A percentile compares a stretch with the other conserved stretches of the same genome.
Evolutionary conservation across 2,113 vertebrate species (phyloP).

Genomic region (Procavia capensis): DNA sequence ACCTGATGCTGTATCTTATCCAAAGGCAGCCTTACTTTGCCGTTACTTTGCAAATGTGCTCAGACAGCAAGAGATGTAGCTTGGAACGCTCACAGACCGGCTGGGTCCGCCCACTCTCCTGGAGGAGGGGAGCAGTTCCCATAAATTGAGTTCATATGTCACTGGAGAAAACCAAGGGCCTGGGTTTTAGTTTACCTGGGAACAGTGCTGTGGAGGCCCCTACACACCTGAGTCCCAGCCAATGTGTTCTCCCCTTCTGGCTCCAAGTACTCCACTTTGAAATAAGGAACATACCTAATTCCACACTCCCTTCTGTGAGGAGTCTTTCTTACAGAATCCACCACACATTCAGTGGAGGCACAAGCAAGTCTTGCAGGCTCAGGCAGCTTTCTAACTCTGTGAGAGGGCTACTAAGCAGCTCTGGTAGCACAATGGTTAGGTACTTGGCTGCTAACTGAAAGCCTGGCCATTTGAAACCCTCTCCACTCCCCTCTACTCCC

Average conservation of each 20-base stretch:
- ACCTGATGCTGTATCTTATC: neutral
- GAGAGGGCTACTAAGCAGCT: neutral
- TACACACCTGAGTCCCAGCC: neutral
- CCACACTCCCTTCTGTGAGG: neutral
- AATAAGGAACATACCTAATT: neutral
- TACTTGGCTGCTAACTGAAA: neutral
- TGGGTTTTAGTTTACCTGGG: fast-evolving
- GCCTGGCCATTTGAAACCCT: neutral
- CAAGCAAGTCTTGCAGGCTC: neutral
- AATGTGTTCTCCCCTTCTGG: neutral
- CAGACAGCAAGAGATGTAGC: neutral
- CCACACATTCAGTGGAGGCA: neutral
- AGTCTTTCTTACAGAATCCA: neutral
- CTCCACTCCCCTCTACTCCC: too few relatives aligned
- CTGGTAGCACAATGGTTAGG: neutral
- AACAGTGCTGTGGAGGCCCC: neutral
- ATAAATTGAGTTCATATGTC: neutral
- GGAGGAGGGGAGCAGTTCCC: neutral
- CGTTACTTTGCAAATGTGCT: neutral
- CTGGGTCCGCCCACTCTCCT: too few relatives aligned
- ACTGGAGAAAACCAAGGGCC: neutral
- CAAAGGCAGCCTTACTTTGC: neutral
- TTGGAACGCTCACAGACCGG: neutral
- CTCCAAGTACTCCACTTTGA: neutral
- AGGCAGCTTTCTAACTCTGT: neutral